phyloP scores from a whole-genome alignment of 1,140 invertebrate genomes.

The Nixonia krombeini region DNA sequence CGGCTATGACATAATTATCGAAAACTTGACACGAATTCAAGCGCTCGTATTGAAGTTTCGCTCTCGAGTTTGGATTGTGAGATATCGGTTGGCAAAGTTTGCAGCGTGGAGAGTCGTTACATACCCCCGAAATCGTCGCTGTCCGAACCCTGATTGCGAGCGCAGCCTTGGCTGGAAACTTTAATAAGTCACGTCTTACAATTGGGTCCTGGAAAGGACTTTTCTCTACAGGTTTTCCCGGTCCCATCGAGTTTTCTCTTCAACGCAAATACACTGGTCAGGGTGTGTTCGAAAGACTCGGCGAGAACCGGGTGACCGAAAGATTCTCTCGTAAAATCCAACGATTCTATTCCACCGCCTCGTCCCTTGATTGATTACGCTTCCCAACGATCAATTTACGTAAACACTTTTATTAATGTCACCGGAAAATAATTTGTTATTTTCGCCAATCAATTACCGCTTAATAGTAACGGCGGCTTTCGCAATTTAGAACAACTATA shows the following conservation, averaged over 20 bases:
- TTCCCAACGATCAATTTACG: too few relatives aligned
- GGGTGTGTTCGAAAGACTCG: slow-evolving; percentile 18
- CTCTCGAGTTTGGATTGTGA: slow-evolving; percentile 12
- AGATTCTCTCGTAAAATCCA: too few relatives aligned
- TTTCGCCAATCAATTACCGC: too few relatives aligned
- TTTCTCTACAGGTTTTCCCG: slow-evolving; percentile 11
- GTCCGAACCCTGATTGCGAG: slow-evolving; percentile 36
- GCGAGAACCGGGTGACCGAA: slow-evolving; percentile 1
- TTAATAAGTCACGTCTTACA: slow-evolving; percentile 42
- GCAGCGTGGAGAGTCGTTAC: slow-evolving; percentile 9
- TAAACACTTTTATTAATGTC: too few relatives aligned
- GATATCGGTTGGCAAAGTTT: slow-evolving; percentile 35
- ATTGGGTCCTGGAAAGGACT: slow-evolving; percentile 29
- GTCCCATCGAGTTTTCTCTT: slow-evolving; percentile 24
- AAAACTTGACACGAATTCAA: slow-evolving; percentile 35
- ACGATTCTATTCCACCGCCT: too few relatives aligned
- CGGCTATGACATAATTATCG: slow-evolving; percentile 26
- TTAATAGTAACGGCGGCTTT: too few relatives aligned
- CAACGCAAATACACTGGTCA: too few relatives aligned
- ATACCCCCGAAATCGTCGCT: slow-evolving; percentile 21
- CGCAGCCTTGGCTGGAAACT: slow-evolving; percentile 30
- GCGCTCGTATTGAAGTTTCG: slow-evolving; percentile 27
- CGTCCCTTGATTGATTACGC: too few relatives aligned
- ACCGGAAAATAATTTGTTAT: too few relatives aligned
- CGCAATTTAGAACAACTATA: too few relatives aligned